These are phyloP conservation scores for Melipona quadrifasciata DNA, from an alignment of 1,140 invertebrate genomes.

Conservation along the genomic window DNA sequence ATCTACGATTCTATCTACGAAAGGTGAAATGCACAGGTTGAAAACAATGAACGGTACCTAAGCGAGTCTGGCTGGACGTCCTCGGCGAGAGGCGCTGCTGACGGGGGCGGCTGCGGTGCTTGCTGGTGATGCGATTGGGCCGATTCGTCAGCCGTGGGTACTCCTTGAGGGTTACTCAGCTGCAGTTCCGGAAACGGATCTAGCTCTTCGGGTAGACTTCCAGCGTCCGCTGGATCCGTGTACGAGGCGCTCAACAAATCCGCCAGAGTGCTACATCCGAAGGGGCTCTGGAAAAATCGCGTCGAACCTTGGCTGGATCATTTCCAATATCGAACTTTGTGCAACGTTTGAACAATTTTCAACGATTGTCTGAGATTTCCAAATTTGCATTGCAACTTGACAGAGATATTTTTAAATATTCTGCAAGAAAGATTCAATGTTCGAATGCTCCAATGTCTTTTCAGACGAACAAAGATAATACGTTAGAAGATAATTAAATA, in stretches of 20 bases:
- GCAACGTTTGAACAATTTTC: neutral
- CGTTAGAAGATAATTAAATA: too few relatives aligned
- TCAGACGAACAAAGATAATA: neutral
- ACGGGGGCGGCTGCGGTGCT: conserved; percentile 66
- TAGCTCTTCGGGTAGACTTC: conserved; percentile 80
- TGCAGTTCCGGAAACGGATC: conserved; percentile 81
- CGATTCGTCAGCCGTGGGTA: conserved; percentile 70
- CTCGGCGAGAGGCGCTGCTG: conserved; percentile 77
- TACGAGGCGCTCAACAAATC: conserved; percentile 85
- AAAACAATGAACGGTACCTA: conserved; percentile 66
- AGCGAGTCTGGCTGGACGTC: conserved; percentile 79
- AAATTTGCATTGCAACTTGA: neutral
- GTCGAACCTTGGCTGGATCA: neutral
- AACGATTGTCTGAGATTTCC: neutral
- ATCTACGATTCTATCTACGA: neutral
- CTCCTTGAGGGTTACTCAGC: conserved; percentile 73
- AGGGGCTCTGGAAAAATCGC: conserved; percentile 82
- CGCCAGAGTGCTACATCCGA: conserved; percentile 85
- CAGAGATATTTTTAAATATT: neutral
- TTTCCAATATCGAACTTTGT: neutral
- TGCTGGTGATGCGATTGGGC: conserved; percentile 71
- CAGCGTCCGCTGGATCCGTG: conserved; percentile 80
- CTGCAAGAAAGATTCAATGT: neutral
- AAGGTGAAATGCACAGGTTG: conserved; percentile 11
- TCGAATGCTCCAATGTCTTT: neutral